Conservation (phyloP, 1,140 invertebrate species). For the Diprion similis region DNA sequence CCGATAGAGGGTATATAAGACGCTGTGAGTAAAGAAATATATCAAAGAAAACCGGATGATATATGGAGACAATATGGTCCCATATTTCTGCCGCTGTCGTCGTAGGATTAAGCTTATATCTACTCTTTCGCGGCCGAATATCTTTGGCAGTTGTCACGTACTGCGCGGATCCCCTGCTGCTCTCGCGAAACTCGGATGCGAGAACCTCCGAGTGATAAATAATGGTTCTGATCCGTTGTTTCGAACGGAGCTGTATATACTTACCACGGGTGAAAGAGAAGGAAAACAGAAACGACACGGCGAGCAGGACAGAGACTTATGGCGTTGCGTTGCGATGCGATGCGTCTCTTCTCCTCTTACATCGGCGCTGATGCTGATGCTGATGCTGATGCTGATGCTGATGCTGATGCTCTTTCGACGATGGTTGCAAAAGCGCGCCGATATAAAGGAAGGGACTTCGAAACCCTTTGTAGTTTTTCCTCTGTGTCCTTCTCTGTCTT, state of each 20-base stretch:
- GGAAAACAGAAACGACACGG: conserved; percentile 6
- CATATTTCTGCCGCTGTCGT: conserved; percentile 44
- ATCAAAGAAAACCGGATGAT: conserved; percentile 40
- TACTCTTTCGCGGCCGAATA: conserved; percentile 39
- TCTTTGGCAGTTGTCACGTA: conserved; percentile 47
- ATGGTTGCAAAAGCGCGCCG: conserved; percentile 3
- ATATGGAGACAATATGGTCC: conserved; percentile 43
- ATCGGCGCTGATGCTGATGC: not conserved
- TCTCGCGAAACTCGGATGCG: conserved; percentile 21
- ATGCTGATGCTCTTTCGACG: not conserved
- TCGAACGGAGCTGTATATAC: not conserved
- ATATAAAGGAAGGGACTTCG: conserved; percentile 7
- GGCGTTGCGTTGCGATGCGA: conserved; percentile 31
- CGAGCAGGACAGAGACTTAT: conserved; percentile 44
- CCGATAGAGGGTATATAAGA: not conserved
- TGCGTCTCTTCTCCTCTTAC: conserved; percentile 44
- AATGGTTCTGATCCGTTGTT: conserved; percentile 36
- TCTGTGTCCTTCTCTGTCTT: conserved; percentile 7
- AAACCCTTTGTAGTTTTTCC: not conserved
- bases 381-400: too few relatives aligned
- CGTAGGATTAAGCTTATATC: conserved; percentile 42
- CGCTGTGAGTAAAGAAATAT: conserved; percentile 19
- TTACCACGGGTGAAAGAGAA: not conserved
- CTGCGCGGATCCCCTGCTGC: conserved; percentile 10
- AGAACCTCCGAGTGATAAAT: conserved; percentile 33